Evolutionary conservation across 1,140 invertebrate genomes (phyloP), one percentile per base, ranked within the genome.

Genomic region (Habropoda laboriosa): DNA sequence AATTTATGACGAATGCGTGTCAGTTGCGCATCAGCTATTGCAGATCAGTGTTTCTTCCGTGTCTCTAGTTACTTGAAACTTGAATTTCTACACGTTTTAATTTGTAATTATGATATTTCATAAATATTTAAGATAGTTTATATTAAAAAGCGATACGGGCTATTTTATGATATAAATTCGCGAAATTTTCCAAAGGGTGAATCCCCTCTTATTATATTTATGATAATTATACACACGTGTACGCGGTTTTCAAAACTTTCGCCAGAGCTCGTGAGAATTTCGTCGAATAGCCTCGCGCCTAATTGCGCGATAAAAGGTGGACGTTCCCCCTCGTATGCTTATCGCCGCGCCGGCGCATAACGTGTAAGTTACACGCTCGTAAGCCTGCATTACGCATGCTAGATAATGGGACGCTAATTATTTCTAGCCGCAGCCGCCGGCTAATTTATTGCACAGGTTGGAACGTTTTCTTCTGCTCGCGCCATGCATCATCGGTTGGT

Each of bases 371-470:
- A 76, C 63, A 76, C 27, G 63, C 63, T 76, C 74, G 63, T 35
- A 32, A 27, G 51, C 74, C 51, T 51, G 74, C 74, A 68, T 76
- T 67, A 76, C 63, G 74, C 74, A 55, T 57, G 21, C 74, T 38
- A 76, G 63, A 76, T 76, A 76, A 76, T 76, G 51, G 51, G 74
- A 68, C 63, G 74, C 30, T 76, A 68, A 76, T 76, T 76, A 68
- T 76, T 68, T 57, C 51, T 68, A 38, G 40, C 51, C 27, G 57
- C 13, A 5, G 49, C 38, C 49, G 10, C 38, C 18, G 16, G 40
- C 6, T 66, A 76, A 76, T 76, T 76, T 76, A 76, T 68, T 45
- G 13, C 8, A 13, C 30, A 40, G 30, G 45, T 5, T 2, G 13
- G 16, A 57, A 21, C 27, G 16, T 27, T 67, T 49, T 38, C 49